A percentile compares a stretch with the other conserved stretches of the same genome.
phyloP scores from a whole-genome alignment of 2,888 invertebrate species.

The Dasypogon diadema region DNA sequence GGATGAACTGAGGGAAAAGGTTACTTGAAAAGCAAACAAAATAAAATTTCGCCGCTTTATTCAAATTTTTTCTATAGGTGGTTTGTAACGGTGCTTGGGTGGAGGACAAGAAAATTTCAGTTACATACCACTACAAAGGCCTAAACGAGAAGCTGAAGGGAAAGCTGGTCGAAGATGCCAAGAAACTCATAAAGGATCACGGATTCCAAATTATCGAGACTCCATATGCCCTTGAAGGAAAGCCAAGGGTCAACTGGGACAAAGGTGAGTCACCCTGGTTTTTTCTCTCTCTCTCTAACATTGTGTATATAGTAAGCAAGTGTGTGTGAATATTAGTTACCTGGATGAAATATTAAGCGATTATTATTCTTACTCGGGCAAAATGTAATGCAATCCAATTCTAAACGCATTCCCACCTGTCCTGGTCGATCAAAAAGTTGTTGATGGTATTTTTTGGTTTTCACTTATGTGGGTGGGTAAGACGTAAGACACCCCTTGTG shows the following conservation, averaged over 20 bases:
- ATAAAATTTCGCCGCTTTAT: not conserved
- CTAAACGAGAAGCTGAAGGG: slow-evolving; percentile 74
- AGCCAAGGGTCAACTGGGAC: slow-evolving; percentile 84
- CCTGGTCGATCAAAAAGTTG: not conserved
- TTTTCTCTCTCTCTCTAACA: not conserved
- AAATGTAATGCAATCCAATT: not conserved
- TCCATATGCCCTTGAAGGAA: slow-evolving; percentile 81
- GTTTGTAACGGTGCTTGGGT: slow-evolving; percentile 82
- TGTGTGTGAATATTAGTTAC: no score
- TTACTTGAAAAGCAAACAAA: slow-evolving; percentile 60
- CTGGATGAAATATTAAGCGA: no score
- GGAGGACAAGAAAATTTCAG: slow-evolving; percentile 80
- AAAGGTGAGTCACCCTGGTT: slow-evolving; percentile 73
- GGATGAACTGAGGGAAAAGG: slow-evolving; percentile 76
- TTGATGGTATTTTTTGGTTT: slow-evolving; percentile 2
- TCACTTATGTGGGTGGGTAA: not conserved
- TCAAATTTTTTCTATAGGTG: slow-evolving; percentile 67
- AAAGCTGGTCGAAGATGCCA: slow-evolving; percentile 74
- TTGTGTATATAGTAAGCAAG: no score
- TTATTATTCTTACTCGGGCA: not conserved
- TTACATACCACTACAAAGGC: slow-evolving; percentile 81
- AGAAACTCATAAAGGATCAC: slow-evolving; percentile 74
- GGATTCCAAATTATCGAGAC: slow-evolving; percentile 78
- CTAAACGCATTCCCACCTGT: slow-evolving; percentile 19
- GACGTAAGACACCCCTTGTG: no score